Conservation (phyloP, 2,888 invertebrate genomes). For the Ramazzottius varieornatus region DNA sequence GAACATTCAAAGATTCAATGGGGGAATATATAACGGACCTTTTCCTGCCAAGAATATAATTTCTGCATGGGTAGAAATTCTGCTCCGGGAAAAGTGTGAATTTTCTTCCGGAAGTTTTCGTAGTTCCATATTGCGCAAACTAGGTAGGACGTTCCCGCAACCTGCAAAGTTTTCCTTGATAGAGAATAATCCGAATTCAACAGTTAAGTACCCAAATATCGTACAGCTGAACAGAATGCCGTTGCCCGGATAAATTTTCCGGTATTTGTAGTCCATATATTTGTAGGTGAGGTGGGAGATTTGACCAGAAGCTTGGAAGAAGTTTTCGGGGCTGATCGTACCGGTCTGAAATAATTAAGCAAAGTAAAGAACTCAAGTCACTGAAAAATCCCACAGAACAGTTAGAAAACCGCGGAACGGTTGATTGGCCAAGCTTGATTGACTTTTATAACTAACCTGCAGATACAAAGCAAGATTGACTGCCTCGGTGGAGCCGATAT, state of each 20-base stretch:
- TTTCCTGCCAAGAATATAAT: neutral
- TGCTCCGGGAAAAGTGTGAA: neutral
- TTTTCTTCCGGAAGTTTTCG: conserved; percentile 31
- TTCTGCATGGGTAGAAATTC: neutral
- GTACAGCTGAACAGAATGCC: neutral
- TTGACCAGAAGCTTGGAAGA: neutral
- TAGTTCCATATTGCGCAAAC: conserved; percentile 66
- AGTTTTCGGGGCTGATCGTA: neutral
- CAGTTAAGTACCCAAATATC: neutral
- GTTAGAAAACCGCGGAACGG: too few species aligned
- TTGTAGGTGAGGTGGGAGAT: neutral
- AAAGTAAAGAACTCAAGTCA: too few species aligned
- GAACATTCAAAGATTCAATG: neutral
- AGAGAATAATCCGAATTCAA: neutral
- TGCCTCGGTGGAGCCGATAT: too few species aligned
- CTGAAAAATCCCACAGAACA: too few species aligned
- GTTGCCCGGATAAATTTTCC: neutral
- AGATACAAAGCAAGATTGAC: too few species aligned
- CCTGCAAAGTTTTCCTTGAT: neutral
- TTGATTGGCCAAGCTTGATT: too few species aligned
- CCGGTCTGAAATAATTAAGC: neutral
- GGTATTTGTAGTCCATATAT: too few species aligned
- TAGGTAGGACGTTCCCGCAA: conserved; percentile 24
- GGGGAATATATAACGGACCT: neutral
- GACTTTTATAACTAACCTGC: too few species aligned